Percentiles rank a stretch among this genome's conserved stretches.
Evolutionary conservation across 2,113 vertebrate species (phyloP).

Genomic region (Coregonus clupeaformis): DNA sequence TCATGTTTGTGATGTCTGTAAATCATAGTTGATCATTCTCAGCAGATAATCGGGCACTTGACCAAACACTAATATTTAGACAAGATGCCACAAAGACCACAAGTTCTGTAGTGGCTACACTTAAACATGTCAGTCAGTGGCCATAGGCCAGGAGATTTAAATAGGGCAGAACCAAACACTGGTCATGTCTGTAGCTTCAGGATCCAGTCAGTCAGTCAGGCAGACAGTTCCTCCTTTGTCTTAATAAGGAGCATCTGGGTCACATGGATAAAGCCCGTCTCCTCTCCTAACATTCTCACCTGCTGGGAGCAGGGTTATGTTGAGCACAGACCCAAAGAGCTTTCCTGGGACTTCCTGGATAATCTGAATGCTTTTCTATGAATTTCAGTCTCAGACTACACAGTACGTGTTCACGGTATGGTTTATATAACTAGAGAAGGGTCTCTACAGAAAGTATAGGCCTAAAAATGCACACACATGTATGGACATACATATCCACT

Average conservation of each 20-base stretch:
- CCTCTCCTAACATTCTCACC: neutral
- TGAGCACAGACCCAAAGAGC: neutral
- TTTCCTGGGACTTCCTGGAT: neutral
- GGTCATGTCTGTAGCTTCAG: neutral
- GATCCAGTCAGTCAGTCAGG: neutral
- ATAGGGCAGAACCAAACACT: conserved; percentile 3
- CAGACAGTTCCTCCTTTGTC: neutral
- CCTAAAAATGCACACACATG: neutral
- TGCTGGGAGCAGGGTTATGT: conserved; percentile 1
- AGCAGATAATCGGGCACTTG: conserved; percentile 5
- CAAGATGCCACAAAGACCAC: neutral
- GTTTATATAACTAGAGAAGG: too few relatives aligned
- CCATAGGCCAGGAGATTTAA: conserved; percentile 8
- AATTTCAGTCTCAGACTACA: neutral
- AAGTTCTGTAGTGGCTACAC: neutral
- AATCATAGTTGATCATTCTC: conserved; percentile 36
- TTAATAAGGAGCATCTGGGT: conserved; percentile 13
- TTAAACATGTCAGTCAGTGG: neutral
- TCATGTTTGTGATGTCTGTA: conserved; percentile 17
- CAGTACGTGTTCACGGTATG: neutral
- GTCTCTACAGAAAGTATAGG: too few relatives aligned
- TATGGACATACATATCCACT: neutral
- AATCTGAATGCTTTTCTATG: neutral
- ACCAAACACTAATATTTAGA: neutral
- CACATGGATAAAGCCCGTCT: neutral